phyloP scores from a whole-genome alignment of 2,888 invertebrate species.

The Eurois occulta region DNA sequence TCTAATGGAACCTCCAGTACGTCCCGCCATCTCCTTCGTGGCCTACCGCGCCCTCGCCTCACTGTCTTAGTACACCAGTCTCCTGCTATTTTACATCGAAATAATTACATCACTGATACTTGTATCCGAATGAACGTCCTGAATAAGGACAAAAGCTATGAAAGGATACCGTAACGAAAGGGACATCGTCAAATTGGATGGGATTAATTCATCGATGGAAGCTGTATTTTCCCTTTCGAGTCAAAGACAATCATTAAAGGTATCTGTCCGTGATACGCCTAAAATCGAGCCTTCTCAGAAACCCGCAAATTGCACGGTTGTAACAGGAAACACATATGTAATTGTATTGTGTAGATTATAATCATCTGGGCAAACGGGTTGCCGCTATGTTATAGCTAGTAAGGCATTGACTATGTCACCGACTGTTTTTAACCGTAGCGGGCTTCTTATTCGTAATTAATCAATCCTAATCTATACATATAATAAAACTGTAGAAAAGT shows the following conservation, averaged over 20 bases:
- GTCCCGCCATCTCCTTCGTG: too few relatives aligned
- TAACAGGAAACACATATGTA: not conserved
- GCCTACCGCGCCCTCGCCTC: too few relatives aligned
- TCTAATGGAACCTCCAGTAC: too few relatives aligned
- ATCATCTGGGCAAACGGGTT: not conserved
- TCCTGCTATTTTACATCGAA: not conserved
- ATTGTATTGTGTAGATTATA: not conserved
- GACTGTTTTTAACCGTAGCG: not conserved
- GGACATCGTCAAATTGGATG: conserved; percentile 10
- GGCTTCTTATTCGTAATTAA: not conserved
- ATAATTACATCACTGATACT: not conserved
- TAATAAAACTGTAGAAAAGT: too few relatives aligned
- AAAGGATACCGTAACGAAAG: conserved; percentile 16
- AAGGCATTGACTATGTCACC: not conserved
- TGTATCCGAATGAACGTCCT: conserved; percentile 1
- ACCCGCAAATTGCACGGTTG: not conserved
- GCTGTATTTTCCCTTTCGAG: conserved; percentile 1
- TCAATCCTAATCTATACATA: too few relatives aligned
- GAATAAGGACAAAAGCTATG: conserved; percentile 7
- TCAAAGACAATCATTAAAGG: conserved; percentile 9
- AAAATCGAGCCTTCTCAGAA: not conserved
- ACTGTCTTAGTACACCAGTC: too few relatives aligned
- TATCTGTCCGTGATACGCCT: conserved; percentile 5
- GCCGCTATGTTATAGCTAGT: not conserved
- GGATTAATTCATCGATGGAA: conserved; percentile 40